Evolutionary conservation across 2,888 invertebrate species (phyloP).

Genomic region (Chaetogeoica ovagalla): DNA sequence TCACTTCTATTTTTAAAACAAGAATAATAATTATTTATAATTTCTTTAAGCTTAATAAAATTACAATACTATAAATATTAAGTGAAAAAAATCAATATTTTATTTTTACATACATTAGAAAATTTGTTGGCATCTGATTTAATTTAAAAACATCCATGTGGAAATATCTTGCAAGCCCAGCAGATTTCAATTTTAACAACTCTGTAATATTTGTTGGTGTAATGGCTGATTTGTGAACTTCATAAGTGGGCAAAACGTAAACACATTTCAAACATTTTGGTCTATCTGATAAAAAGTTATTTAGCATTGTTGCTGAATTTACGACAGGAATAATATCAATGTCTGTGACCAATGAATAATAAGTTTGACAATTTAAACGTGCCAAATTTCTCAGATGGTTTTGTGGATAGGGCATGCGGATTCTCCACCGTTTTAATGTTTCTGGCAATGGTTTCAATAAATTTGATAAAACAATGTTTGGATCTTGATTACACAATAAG

Average conservation of each 20-base stretch:
- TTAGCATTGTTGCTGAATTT: slow-evolving; percentile 72
- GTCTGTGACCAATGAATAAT: slow-evolving; percentile 82
- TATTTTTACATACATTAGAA: slow-evolving; percentile 69
- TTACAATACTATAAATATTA: not conserved
- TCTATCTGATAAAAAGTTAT: slow-evolving; percentile 66
- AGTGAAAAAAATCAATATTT: not conserved
- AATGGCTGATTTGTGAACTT: slow-evolving; percentile 75
- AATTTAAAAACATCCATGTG: slow-evolving; percentile 90
- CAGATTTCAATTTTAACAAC: slow-evolving; percentile 73
- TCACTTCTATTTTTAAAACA: too few relatives aligned
- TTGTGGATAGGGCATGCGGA: slow-evolving; percentile 73
- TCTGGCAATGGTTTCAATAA: slow-evolving; percentile 32
- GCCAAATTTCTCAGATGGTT: slow-evolving; percentile 87
- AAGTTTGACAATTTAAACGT: slow-evolving; percentile 79
- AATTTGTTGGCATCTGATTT: slow-evolving; percentile 90
- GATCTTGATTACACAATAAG: slow-evolving; percentile 51
- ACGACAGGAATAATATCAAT: slow-evolving; percentile 83
- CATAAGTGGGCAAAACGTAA: slow-evolving; percentile 88
- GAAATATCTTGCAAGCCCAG: slow-evolving; percentile 83
- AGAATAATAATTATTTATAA: too few relatives aligned
- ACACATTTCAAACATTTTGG: slow-evolving; percentile 69
- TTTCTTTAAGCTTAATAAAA: too few relatives aligned
- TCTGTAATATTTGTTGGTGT: slow-evolving; percentile 83
- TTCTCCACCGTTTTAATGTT: slow-evolving; percentile 45
- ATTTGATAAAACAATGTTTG: slow-evolving; percentile 32